phyloP scores from a whole-genome alignment of 2,113 vertebrate genomes.

The Climacteris rufus region DNA sequence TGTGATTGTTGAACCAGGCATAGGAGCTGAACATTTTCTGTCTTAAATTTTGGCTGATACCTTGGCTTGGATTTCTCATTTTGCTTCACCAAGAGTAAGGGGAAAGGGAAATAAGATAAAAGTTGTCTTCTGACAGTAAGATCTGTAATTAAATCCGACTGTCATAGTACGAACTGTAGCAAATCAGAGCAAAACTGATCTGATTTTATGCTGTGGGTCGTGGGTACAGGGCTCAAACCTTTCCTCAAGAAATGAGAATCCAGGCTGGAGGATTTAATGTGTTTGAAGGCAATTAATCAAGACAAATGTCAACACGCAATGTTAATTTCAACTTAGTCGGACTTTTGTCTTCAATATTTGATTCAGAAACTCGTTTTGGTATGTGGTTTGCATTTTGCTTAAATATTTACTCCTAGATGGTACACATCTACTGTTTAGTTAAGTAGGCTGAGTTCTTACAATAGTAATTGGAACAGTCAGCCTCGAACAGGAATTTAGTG shows the following conservation, averaged over 20 bases:
- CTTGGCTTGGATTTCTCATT: neutral
- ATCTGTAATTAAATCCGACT: neutral
- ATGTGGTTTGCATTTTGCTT: neutral
- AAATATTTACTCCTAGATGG: neutral
- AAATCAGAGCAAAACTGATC: neutral
- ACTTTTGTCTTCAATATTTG: neutral
- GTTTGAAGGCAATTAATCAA: neutral
- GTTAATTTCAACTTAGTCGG: neutral
- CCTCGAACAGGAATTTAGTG: neutral
- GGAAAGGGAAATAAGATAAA: neutral
- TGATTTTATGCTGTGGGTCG: neutral
- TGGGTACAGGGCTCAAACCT: neutral
- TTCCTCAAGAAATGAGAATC: neutral
- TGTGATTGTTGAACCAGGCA: neutral
- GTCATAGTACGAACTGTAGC: neutral
- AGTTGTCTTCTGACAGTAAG: neutral
- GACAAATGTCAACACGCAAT: rapidly evolving
- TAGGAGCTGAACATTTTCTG: neutral
- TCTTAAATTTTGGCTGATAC: neutral
- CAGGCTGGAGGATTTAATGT: neutral
- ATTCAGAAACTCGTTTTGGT: neutral
- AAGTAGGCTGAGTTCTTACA: neutral
- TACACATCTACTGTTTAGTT: neutral
- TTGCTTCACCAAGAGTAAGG: neutral
- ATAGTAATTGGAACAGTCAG: neutral